Conservation (phyloP, 2,888 invertebrate genomes). For the Volucella inanis region DNA sequence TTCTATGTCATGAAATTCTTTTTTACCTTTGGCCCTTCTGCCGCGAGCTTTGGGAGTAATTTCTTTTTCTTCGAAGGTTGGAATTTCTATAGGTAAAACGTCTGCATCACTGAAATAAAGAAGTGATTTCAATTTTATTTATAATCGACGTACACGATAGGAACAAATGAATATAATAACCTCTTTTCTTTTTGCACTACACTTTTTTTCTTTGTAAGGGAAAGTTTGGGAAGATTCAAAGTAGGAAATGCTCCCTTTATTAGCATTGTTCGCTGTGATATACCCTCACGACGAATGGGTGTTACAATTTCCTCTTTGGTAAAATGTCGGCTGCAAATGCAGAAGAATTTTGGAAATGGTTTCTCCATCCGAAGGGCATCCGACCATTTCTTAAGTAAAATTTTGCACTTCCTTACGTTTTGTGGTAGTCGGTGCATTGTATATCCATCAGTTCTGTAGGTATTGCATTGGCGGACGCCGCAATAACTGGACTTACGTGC, state of each 20-base stretch:
- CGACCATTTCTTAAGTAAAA: too few relatives aligned
- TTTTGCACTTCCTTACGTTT: too few relatives aligned
- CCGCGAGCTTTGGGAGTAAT: too few relatives aligned
- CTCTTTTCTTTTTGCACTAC: neutral
- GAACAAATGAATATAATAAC: neutral
- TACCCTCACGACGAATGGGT: neutral
- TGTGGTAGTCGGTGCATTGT: too few relatives aligned
- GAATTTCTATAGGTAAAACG: too few relatives aligned
- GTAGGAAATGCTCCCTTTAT: neutral
- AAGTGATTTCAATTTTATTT: too few relatives aligned
- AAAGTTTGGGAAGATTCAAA: neutral
- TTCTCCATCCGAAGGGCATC: too few relatives aligned
- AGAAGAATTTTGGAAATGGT: neutral
- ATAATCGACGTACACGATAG: neutral
- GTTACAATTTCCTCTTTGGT: neutral
- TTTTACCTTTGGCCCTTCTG: neutral
- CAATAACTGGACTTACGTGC: too few relatives aligned
- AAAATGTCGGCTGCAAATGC: constrained; percentile 3
- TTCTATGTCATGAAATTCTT: neutral
- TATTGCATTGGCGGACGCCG: too few relatives aligned
- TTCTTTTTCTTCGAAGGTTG: neutral
- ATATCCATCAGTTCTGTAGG: too few relatives aligned
- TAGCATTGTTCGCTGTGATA: neutral
- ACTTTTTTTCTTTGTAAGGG: neutral
- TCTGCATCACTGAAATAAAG: too few relatives aligned